Base-by-base conservation (phyloP, 2,113 vertebrate species). In the Sphaerodactylus townsendi region DNA sequence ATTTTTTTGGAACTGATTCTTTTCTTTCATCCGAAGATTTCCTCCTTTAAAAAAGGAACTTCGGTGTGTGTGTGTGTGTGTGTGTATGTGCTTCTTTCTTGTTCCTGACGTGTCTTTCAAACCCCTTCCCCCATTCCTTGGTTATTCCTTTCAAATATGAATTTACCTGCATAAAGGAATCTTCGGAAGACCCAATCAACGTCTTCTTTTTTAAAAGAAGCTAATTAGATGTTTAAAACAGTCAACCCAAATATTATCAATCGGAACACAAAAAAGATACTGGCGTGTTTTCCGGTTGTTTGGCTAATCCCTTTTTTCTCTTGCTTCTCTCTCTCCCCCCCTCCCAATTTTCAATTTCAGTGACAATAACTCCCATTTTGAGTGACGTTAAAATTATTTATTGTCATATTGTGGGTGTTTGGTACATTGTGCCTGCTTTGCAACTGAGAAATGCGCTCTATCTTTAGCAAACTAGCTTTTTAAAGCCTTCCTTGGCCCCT, bases 381-480 rank as follows among this genome's bases (percentile, higher is more conserved):
- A 94, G 91, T 93, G 93, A 94, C 92, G 80, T 92, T 86, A 90
- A 92, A 94, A 94, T 93, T 93, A 93, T 93, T 93, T 94, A 95
- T 93, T 93, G 92, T 92, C 89, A 93, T 78, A 74, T 89, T 84
- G 90, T 86, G 83, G 85, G 89, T 94, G 92, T 92, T 95, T 86
- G 91, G 92, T 94, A 92, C 89, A 93, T 90, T 87, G 89, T 93
- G 82, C 50, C 82, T 86, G 85, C 87, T 92, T 92, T 92, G 89
- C 77, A 75, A 84, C 84, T 90, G 88, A 87, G 86, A 89, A 89
- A 90, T 87, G 85, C 84, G 4, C 0, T 85, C 85, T 90, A 68
- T 76, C 86, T 87, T 90, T 88, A 86, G 41, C 77, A 83, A 93
- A 89, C 79, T n/a, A n/a, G n/a, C n/a, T 84, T 77, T 84, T 71